Conservation (phyloP, 2,888 invertebrate genomes). For the Esperia sulphurella region DNA sequence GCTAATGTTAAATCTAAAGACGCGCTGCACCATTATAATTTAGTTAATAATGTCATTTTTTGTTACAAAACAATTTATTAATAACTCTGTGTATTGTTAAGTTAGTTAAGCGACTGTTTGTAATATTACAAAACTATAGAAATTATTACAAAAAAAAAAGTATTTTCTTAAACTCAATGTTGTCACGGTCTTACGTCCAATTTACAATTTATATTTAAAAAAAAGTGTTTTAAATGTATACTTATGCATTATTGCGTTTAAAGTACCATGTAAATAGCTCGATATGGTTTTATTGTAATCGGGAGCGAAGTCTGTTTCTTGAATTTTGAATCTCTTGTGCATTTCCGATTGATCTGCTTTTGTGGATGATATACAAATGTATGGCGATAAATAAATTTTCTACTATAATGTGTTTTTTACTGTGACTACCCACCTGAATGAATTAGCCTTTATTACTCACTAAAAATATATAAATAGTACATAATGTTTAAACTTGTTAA, state of each 20-base stretch:
- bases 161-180: slow-evolving; percentile 62
- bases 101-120: slow-evolving; percentile 65
- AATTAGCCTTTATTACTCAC: too few relatives aligned
- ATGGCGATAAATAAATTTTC: slow-evolving; percentile 68
- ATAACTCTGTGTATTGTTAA: slow-evolving; percentile 51
- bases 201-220: slow-evolving; percentile 49
- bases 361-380: slow-evolving; percentile 60
- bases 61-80: slow-evolving; percentile 20
- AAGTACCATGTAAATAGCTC: slow-evolving; percentile 52
- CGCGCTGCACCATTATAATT: slow-evolving; percentile 34
- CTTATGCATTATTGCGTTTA: slow-evolving; percentile 57
- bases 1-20: slow-evolving; percentile 23
- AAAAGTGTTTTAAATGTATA: slow-evolving; percentile 34
- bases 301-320: slow-evolving; percentile 60
- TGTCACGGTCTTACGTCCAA: slow-evolving; percentile 64
- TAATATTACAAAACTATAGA: slow-evolving; percentile 49
- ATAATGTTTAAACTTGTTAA: too few relatives aligned
- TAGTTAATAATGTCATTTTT: slow-evolving; percentile 35
- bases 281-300: slow-evolving; percentile 25
- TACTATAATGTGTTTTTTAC: slow-evolving; percentile 38
- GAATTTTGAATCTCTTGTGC: slow-evolving; percentile 72
- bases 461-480: too few relatives aligned
- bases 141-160: slow-evolving; percentile 40
- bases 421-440: too few relatives aligned
- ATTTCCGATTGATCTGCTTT: slow-evolving; percentile 67